phyloP scores from a whole-genome alignment of 2,888 invertebrate species.

The Plebejus argus region DNA sequence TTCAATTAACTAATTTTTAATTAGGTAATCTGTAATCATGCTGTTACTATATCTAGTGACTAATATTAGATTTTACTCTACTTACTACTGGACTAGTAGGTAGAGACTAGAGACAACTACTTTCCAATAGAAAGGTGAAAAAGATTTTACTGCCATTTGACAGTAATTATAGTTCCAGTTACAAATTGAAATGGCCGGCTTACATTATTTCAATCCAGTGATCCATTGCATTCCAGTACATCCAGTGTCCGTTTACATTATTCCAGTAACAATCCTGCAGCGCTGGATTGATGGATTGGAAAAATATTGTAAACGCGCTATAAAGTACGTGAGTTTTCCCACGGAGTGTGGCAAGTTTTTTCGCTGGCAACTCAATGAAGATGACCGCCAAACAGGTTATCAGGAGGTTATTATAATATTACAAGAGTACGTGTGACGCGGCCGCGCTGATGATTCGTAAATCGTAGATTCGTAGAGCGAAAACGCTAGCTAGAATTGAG shows the following conservation, averaged over 20 bases:
- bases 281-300: too few relatives aligned
- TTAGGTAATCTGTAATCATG: not conserved
- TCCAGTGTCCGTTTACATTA: too few relatives aligned
- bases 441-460: not conserved
- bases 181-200: too few relatives aligned
- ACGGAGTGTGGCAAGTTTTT: not conserved
- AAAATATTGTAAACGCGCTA: too few relatives aligned
- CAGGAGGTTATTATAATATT: constrained; percentile 13
- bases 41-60: not conserved
- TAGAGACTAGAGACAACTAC: too few relatives aligned
- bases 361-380: not conserved
- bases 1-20: not conserved
- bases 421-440: not conserved
- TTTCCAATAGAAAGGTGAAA: too few relatives aligned
- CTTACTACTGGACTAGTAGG: too few relatives aligned
- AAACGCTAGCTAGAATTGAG: not conserved
- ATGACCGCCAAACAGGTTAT: constrained; percentile 20
- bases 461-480: not conserved
- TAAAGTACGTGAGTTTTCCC: not conserved
- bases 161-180: too few relatives aligned
- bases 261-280: too few relatives aligned
- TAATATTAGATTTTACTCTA: not conserved
- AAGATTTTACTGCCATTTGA: too few relatives aligned
- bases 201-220: too few relatives aligned
- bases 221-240: too few relatives aligned